A percentile compares a stretch with the other conserved stretches of the same genome.
phyloP scores from a whole-genome alignment of 2,888 invertebrate species.

The Augochlorella aurata region DNA sequence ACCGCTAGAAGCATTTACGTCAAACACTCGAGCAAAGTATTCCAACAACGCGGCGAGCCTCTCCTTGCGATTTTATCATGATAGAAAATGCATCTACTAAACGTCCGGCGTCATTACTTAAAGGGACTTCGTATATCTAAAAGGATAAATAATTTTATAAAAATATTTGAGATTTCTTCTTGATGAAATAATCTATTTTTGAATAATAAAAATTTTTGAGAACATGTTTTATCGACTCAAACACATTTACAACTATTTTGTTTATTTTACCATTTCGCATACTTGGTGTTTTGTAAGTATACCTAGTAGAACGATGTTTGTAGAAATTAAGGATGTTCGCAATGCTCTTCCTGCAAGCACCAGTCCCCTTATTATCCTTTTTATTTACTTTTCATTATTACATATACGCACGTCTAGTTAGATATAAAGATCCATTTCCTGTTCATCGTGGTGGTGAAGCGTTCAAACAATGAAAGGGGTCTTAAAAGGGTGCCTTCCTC shows the following conservation, averaged over 20 bases:
- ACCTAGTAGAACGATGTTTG: conserved; percentile 4
- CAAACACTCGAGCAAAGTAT: conserved; percentile 36
- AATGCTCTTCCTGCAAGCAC: neutral
- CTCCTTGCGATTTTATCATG: conserved; percentile 55
- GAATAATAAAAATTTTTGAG: neutral
- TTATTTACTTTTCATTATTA: conserved; percentile 48
- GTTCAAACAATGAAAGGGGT: conserved; percentile 60
- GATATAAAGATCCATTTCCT: conserved; percentile 64
- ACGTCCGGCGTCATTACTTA: conserved; percentile 32
- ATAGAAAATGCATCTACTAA: conserved; percentile 55
- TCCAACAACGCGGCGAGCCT: conserved; percentile 53
- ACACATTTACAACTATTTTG: neutral
- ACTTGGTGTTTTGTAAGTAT: neutral
- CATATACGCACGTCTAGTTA: conserved; percentile 40
- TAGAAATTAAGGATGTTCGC: conserved; percentile 14
- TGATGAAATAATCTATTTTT: neutral
- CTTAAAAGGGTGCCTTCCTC: conserved; percentile 63
- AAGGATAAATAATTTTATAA: neutral
- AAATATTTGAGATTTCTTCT: neutral
- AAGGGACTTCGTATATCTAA: neutral
- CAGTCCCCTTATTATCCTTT: conserved; percentile 28
- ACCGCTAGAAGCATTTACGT: conserved; percentile 27
- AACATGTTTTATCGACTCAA: neutral
- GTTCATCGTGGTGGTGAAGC: conserved; percentile 54
- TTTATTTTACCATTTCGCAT: neutral